Evolutionary conservation across 1,140 invertebrate genomes (phyloP), one percentile per base, ranked within the genome.

Genomic region (Lamellibrachia luymesi): DNA sequence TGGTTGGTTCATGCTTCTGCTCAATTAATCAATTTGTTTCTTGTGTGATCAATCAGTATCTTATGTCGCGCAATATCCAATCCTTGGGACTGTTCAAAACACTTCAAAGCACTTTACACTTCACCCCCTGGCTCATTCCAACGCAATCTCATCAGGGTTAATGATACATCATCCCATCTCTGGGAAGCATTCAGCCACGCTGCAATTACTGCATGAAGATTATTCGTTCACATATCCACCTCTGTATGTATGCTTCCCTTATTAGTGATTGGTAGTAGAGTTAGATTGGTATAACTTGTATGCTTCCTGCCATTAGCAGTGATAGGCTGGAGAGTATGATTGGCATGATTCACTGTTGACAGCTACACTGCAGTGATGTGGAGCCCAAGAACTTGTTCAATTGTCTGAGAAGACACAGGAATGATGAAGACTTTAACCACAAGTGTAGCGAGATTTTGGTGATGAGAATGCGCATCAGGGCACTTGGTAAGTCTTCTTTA

Each of bases 401-500:
- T 51, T 97, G 97, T 95, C 96, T 97, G 92, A 96, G 98, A 96
- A 97, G 97, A 94, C 97, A 98, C 94, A 98, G 98, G 95, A 97
- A 99, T 95, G 97, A 98, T 94, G 96, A 97, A 38, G 97, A 97
- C 50, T 99, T 99, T 96, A 98, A 99, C 95, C 97, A 97, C 92
- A 97, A 97, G 92, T 99, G 99, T 96, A 97, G 98, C 95, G 96
- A 97, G 92, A 97, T 99, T 22, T 98, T 99, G 4, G 97, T 98
- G 10, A 98, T 98, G 96, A 97, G 99, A 64, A 25, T 92, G 91
- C 22, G 93, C 13, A 64, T 80, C 22, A 51, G 93, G 38, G 80
- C 90, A 93, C 93, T 17, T 50, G 38, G 64, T 80, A 80, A 80
- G 64, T 80, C 64, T 80, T 80, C 64, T 22, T 80, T 8, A 4